Evolutionary conservation across 2,113 vertebrate genomes (phyloP).

Genomic region (Cyphomyrus discorhynchus): DNA sequence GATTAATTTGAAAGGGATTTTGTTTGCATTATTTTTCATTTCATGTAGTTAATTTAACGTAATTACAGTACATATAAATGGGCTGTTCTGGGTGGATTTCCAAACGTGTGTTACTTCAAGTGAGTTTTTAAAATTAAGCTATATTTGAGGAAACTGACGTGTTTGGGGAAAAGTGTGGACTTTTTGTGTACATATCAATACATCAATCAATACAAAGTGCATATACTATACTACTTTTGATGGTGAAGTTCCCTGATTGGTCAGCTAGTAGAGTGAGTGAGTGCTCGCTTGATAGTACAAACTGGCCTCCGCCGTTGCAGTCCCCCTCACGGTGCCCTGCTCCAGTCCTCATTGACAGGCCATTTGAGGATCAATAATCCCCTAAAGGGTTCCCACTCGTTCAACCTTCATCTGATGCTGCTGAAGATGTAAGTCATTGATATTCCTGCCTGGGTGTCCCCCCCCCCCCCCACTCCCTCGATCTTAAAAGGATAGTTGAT

Average conservation of each 20-base stretch:
- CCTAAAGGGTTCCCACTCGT: conserved; percentile 43
- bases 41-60: neutral
- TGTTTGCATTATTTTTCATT: neutral
- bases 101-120: neutral
- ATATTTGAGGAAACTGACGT: neutral
- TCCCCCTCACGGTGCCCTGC: neutral
- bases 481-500: conserved; percentile 50
- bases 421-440: conserved; percentile 54
- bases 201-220: neutral
- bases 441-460: conserved; percentile 26
- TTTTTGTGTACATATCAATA: neutral
- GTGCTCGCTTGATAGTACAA: neutral
- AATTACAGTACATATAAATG: neutral
- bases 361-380: conserved; percentile 52
- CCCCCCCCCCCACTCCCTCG: neutral
- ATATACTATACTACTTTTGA: neutral
- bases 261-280: neutral
- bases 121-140: neutral
- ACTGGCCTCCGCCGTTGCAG: conserved; percentile 44
- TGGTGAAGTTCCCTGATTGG: neutral
- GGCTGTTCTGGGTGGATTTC: neutral
- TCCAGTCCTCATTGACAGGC: neutral
- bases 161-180: neutral
- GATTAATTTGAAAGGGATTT: neutral
- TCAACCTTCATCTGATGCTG: conserved; percentile 42